Evolutionary conservation across 2,113 vertebrate genomes (phyloP).

Genomic region (Aegypius monachus): DNA sequence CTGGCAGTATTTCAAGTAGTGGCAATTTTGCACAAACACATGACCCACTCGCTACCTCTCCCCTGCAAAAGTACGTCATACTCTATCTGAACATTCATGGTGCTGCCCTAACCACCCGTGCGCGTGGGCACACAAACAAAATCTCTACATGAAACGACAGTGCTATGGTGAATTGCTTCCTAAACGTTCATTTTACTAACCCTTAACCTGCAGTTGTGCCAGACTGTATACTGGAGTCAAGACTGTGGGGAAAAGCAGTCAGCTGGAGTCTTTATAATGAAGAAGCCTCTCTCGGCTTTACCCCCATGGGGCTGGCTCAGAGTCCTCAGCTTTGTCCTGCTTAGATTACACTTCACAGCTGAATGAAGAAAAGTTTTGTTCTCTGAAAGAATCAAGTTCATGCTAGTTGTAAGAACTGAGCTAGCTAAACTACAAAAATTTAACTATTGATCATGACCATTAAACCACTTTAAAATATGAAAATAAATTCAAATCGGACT

Average conservation of each 20-base stretch:
- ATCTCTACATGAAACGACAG: accelerated
- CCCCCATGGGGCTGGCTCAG: neutral
- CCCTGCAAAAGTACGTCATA: neutral
- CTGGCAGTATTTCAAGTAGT: neutral
- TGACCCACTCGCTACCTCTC: accelerated
- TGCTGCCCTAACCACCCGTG: too few relatives aligned
- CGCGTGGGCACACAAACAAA: accelerated
- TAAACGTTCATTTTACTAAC: neutral
- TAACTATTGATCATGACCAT: neutral
- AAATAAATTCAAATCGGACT: constrained; percentile 24
- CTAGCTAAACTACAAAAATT: neutral
- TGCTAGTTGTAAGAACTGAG: neutral
- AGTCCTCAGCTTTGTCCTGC: neutral
- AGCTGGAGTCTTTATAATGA: neutral
- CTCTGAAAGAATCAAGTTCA: neutral
- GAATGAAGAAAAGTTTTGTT: neutral
- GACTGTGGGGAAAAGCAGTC: neutral
- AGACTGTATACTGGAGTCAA: too few relatives aligned
- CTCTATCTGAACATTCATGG: neutral
- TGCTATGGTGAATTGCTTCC: neutral
- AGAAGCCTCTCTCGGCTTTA: neutral
- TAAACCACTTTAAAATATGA: neutral
- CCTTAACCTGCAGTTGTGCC: neutral
- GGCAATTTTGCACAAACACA: neutral
- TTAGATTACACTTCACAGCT: neutral